Percentiles rank a stretch among this genome's conserved stretches.
These are phyloP conservation scores for Sarotherodon lohbergeri DNA, from an alignment of 2,113 vertebrate genomes.

Conservation along the genomic window DNA sequence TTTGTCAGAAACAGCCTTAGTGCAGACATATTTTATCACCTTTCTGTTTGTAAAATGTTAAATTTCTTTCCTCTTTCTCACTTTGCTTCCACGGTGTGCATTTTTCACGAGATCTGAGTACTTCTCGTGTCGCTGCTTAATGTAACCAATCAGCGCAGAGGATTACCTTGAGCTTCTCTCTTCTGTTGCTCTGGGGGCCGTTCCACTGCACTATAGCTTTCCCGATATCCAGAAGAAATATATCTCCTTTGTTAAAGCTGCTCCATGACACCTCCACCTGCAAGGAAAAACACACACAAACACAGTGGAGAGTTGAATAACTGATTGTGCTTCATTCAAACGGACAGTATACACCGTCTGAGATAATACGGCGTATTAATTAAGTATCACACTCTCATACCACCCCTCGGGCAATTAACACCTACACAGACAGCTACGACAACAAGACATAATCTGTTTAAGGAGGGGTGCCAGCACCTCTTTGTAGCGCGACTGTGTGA, in stretches of 20 bases:
- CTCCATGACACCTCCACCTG: slow-evolving; percentile 86
- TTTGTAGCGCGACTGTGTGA: background rate
- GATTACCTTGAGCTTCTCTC: slow-evolving; percentile 82
- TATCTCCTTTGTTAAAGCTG: slow-evolving; percentile 86
- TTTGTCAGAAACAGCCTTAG: background rate
- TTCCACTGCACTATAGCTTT: slow-evolving; percentile 91
- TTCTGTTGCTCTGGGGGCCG: slow-evolving; percentile 81
- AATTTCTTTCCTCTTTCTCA: background rate
- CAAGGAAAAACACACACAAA: background rate
- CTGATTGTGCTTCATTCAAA: background rate
- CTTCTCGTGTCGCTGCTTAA: background rate
- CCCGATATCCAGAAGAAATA: slow-evolving; percentile 86
- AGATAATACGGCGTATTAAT: background rate
- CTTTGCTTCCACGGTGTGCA: background rate
- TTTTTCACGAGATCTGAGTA: background rate
- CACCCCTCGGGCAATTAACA: background rate
- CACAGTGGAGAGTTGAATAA: background rate
- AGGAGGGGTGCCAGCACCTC: background rate
- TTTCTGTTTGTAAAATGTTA: background rate
- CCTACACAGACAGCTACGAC: background rate
- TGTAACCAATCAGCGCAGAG: background rate
- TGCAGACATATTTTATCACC: background rate
- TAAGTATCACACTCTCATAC: background rate
- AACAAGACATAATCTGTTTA: slow-evolving; percentile 17
- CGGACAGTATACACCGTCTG: background rate